Base-by-base conservation (phyloP, 2,113 vertebrate genomes). In the Muntiacus muntjak region DNA sequence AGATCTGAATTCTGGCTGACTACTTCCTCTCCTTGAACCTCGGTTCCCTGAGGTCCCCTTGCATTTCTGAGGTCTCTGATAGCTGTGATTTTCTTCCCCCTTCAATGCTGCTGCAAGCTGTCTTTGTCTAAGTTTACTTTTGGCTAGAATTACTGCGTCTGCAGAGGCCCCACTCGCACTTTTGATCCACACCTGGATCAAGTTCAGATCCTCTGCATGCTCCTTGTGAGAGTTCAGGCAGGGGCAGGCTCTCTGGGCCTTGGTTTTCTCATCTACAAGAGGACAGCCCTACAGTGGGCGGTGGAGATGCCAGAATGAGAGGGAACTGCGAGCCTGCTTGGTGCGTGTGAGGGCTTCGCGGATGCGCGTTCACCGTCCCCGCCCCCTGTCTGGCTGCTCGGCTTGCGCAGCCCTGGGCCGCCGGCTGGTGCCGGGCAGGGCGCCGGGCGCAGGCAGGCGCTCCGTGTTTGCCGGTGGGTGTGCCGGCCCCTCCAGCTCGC, bases 11-110 rank as follows among this genome's bases (percentile, higher is more conserved):
- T 67, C 55, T 82, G 58, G 57, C 28, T 40, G 30, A 57, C 52
- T 52, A 1, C 7, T 33, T 47, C 21, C 86, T 89, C 58, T 82
- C 36, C 60, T 33, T 8, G 58, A 71, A 43, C 25, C 17, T 3
- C 7, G 0, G 1, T 13, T 45, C 43, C 16, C n/a, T 2, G 43
- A 10, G 57, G 47, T 6, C 52, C 74, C 4, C 17, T 26, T 50
- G 57, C n/a, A 36, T 19, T 85, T 43, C 91, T n/a, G 87, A 76
- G 36, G 45, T n/a, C 12, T 40, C 52, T 8, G 3, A 6, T 0
- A 11, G 52, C 58, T 60, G 79, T 36, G 26, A 23, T 33, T 36
- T 28, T 8, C 58, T 1, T 21, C 6, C 23, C 21, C 58, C 17
- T 3, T 15, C 52, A 19, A 0, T 26, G 54, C 36, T 64, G 76